Percentiles rank a stretch among this genome's conserved stretches.
Evolutionary conservation across 2,797 vertebrate genomes (phyloP).

Genomic region (Sternotherus odoratus): DNA sequence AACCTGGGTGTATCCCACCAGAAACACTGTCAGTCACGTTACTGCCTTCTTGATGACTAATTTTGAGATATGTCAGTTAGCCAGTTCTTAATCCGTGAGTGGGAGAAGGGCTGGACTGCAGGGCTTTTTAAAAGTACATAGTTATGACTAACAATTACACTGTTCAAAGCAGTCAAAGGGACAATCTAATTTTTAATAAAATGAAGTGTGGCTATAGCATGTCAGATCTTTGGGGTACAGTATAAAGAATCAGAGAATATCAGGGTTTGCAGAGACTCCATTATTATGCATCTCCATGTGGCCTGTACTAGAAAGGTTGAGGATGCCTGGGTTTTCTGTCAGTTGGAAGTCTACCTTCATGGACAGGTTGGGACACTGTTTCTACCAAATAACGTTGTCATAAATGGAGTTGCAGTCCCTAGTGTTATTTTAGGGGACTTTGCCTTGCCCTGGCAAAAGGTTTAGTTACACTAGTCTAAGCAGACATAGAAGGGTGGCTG

Average conservation of each 20-base stretch:
- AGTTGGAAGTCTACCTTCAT: too few relatives aligned
- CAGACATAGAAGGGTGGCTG: neutral
- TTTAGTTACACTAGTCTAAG: neutral
- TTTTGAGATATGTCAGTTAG: neutral
- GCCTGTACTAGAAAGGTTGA: too few relatives aligned
- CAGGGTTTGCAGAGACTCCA: too few relatives aligned
- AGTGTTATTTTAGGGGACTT: neutral
- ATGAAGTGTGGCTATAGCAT: slow-evolving; percentile 51
- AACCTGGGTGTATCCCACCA: neutral
- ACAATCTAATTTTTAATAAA: slow-evolving; percentile 42
- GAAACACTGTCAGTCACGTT: neutral
- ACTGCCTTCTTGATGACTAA: neutral
- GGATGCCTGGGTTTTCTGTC: too few relatives aligned
- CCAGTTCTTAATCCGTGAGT: neutral
- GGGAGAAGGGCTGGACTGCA: neutral
- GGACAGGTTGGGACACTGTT: too few relatives aligned
- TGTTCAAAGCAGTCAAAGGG: neutral
- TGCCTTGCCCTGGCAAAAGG: neutral
- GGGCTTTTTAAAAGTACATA: too few relatives aligned
- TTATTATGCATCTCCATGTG: too few relatives aligned
- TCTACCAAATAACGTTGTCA: too few relatives aligned
- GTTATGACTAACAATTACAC: neutral
- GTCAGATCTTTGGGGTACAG: slow-evolving; percentile 40
- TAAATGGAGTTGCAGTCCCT: too few relatives aligned
- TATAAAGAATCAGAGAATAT: neutral